phyloP scores from a whole-genome alignment of 2,888 invertebrate species.

The Mimachlamys varia region DNA sequence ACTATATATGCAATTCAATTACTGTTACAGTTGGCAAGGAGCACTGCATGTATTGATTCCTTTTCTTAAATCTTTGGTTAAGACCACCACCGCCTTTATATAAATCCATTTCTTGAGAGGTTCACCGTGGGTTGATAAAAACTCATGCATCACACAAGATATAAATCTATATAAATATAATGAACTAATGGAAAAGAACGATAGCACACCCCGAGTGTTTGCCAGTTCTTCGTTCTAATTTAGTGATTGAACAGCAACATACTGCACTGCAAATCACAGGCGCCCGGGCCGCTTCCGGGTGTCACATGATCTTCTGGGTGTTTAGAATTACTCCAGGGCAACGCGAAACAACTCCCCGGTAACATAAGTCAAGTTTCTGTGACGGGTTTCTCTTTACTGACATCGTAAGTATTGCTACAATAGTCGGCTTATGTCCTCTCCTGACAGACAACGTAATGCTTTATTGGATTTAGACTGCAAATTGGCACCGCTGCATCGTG shows the following conservation, averaged over 20 bases:
- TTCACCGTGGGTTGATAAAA: neutral
- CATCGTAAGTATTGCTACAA: neutral
- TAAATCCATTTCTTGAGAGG: neutral
- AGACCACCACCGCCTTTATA: neutral
- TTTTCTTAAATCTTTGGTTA: neutral
- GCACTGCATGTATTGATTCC: neutral
- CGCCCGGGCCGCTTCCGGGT: too few species aligned
- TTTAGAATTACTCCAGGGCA: neutral
- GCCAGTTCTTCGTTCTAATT: neutral
- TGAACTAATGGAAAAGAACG: neutral
- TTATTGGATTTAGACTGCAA: too few species aligned
- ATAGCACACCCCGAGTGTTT: neutral
- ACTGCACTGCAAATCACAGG: neutral
- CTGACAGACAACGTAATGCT: too few species aligned
- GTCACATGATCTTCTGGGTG: neutral
- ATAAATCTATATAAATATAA: neutral
- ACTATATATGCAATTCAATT: conserved; percentile 19
- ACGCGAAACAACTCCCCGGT: neutral
- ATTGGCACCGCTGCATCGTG: too few species aligned
- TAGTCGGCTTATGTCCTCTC: too few species aligned
- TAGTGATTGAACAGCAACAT: neutral
- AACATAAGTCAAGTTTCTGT: neutral
- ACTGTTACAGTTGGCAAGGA: neutral
- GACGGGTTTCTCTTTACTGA: neutral
- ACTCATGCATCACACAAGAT: neutral